Base-by-base conservation (phyloP, 1,140 invertebrate genomes). In the Drosophila arizonae region DNA sequence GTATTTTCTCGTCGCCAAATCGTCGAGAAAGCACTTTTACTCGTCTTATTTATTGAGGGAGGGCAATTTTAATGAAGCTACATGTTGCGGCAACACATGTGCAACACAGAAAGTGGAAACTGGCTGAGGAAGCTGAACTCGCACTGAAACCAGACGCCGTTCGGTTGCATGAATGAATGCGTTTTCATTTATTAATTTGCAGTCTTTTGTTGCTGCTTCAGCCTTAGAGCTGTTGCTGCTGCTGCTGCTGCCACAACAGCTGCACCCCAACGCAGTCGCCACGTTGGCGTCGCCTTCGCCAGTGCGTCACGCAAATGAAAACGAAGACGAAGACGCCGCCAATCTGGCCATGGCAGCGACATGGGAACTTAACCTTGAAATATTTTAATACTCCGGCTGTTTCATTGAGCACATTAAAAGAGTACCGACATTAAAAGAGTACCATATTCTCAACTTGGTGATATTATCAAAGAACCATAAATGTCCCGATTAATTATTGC, bases 141-240 rank as follows among this genome's bases (percentile, higher is more conserved):
- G 68, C 65, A 65, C 61, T 60, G 46, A 48, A 56, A 24, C 36
- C 66, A 61, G 57, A 56, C 33, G 33, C 30, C 45, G 54, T 50
- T 54, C 77, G 69, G 63, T 79, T 82, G 79, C 82, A 82, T 87
- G 76, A 86, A 82, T 86, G 82, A 81, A 87, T 87, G 82, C 82
- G 76, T 87, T 86, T 82, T 68, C 69, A 82, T 86, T 88, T 86
- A 79, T 86, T 86, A 81, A 87, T 87, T 86, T 86, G 70, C 78
- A 57, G 75, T 51, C 76, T 75, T 79, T 77, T 82, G 75, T 48
- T 70, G 76, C 51, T 65, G 65, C 30, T 58, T 30, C 64, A 15
- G 51, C n/a, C 55, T 46, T 46, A 30, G 24, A 33, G 21, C 9
- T 82, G 75, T 45, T 70, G 71, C 51, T 41, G 60, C 13, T 58